Base-by-base conservation (phyloP, 2,113 vertebrate species). In the Cochlearius cochlearius region DNA sequence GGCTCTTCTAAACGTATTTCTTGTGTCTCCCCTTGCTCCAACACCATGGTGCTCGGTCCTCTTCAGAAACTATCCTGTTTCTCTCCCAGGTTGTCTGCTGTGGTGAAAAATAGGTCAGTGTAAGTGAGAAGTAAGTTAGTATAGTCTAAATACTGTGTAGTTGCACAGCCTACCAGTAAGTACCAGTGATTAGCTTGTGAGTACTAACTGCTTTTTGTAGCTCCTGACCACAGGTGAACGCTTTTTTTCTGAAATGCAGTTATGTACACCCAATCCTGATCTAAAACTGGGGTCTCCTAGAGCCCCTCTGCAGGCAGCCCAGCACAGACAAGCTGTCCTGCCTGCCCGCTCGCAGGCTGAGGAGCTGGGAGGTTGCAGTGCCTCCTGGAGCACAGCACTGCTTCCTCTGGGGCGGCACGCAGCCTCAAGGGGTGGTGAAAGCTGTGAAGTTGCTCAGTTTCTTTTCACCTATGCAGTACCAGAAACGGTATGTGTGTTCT, bases 401-500 rank as follows among this genome's bases (percentile, higher is more conserved):
- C 30, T 53, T 8, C 19, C 3, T 21, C 7, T 34, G 22, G 12
- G 41, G 5, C 13, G 12, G 8, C 2, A 0, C 0, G 0, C 27
- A 30, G 41, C 15, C 29, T 14, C 2, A 0, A 20, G 3, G 9
- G 5, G 7, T 39, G 30, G 5, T 71, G 38, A 36, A 32, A n/a
- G 12, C n/a, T 53, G 11, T 21, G 18, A 7, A 15, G 10, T 10
- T 85, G 32, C 29, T 79, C 16, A 2, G 15, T 47, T 92, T 39
- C 5, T 71, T 39, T 52, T 16, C 39, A 13, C 7, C 7, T 64
- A 2, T 30, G 17, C 9, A 16, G 14, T 38, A 13, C 7, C 29
- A 77, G 19, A 23, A 58, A 6, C 3, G 2, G 20, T 53, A 2
- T 27, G 3, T 26, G 8, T n/a, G 10, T 45, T 62, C 20, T 41